Percentiles rank a stretch among this genome's conserved stretches.
These are phyloP conservation scores for Drosophila mercatorum DNA, from an alignment of 2,888 invertebrate species.

Conservation along the genomic window DNA sequence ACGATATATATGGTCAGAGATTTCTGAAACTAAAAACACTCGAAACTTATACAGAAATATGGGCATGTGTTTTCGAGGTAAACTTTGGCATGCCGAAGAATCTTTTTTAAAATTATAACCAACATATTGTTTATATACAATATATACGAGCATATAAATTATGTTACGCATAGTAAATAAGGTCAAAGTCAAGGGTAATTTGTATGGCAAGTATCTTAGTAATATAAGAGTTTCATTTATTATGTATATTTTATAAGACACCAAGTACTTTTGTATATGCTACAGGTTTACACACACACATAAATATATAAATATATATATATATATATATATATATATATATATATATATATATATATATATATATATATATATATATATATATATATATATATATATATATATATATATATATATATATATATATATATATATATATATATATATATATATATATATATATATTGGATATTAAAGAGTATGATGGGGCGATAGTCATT, in stretches of 20 bases:
- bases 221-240: slow-evolving; percentile 53
- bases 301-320: too few species aligned
- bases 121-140: background rate
- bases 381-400: slow-evolving; percentile 40
- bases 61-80: too few species aligned
- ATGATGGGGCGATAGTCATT: slow-evolving; percentile 24
- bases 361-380: slow-evolving; percentile 41
- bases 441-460: slow-evolving; percentile 30
- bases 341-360: too few species aligned
- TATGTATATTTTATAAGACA: slow-evolving; percentile 71
- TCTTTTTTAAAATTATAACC: background rate
- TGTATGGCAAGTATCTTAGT: slow-evolving; percentile 46
- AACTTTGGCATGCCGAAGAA: background rate
- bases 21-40: too few species aligned
- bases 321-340: too few species aligned
- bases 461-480: slow-evolving; percentile 61
- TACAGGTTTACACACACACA: slow-evolving; percentile 65
- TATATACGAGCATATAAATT: too few species aligned
- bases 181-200: slow-evolving; percentile 48
- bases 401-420: too few species aligned
- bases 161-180: slow-evolving; percentile 7
- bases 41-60: too few species aligned
- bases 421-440: too few species aligned
- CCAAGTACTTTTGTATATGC: slow-evolving; percentile 69
- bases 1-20: too few species aligned